Evolutionary conservation across 92 coral and sea anemone genomes (phyloP), one percentile per base, ranked within the genome.

Genomic region (Porites evermanni): DNA sequence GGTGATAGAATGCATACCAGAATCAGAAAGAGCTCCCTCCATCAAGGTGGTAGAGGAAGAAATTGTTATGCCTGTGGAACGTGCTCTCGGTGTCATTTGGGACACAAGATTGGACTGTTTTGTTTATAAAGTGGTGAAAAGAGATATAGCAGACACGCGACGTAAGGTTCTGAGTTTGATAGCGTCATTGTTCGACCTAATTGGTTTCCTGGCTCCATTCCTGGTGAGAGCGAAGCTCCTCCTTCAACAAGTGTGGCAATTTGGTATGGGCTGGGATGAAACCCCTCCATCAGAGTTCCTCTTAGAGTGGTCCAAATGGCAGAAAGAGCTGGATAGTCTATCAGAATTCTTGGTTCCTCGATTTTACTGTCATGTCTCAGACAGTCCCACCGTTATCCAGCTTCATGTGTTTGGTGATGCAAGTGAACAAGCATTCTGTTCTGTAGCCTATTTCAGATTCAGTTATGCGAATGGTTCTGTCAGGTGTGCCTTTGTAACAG

Each of bases 331-430:
- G 77, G 81, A 75, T 50, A 59, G 77, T 21, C 21, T 87, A 12
- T 69, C 91, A 24, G 68, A 74, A 26, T 86, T 86, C 14, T 79
- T 75, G 6, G 82, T 79, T 1, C 88, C 91, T 3, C 75, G 91
- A 66, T 86, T 86, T 74, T 86, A 90, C 73, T n/a, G 91, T 50
- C 65, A 73, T 18, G 77, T 66, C 4, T 58, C 9, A 5, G 82
- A 32, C 14, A 53, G 26, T 3, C 86, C 82, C n/a, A 26, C 56
- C 4, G 71, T 21, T 51, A 73, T 86, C 14, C 70, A 87, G 63
- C 66, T 91, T 11, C 91, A 91, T 66, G 86, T 79, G 23, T 88
- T 91, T 74, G 91, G 94, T n/a, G 91, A 91, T 78, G 91, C 94
- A 19, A 79, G 87, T 14, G 92, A 88, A 79, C 79, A 50, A 18